Evolutionary conservation across 2,888 invertebrate genomes (phyloP), one percentile per base, ranked within the genome.

Genomic region (Xanthia icteritia): DNA sequence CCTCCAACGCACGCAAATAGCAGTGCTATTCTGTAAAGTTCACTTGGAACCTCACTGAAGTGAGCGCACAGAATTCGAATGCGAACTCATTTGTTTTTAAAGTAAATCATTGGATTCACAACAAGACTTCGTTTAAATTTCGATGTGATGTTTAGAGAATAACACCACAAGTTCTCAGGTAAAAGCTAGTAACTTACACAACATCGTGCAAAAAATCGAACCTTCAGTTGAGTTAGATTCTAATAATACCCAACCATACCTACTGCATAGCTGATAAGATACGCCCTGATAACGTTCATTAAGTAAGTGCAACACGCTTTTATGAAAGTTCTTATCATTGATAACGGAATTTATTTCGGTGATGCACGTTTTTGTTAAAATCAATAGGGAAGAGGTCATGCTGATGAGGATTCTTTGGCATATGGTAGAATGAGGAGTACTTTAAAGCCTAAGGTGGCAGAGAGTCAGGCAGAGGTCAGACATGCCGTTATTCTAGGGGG

Each of bases 311-410:
- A 72, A 66, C 69, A 65, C n/a, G 77, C 67, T 82, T 76, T 76
- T 76, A 86, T 86, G 83, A 83, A 77, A 54, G 51, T 73, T 39
- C 39, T 82, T 86, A 83, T 83, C 86, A 45, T 5, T 45, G 83
- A 73, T 77, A 66, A 77, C 36, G n/a, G 36, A 3, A 0, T 82
- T 73, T 31, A 54, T 1, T 58, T n/a, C 6, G 4, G 39, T 83
- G 48, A 48, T 66, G 48, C 42, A 36, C 15, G 5, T 1, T 56
- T n/a, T 56, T 56, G 51, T 51, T 51, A 23, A 51, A 51, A 51
- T 51, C 51, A 51, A 23, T 23, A 23, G 20, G 17, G 17, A 8
- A 20, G 20, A 51, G 17, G 5, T 48, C 48, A 17, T 15, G 45
- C 5, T 48, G 17, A 48, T 48, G 17, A 48, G 48, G 15, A 48